Evolutionary conservation across 2,888 invertebrate species (phyloP), one percentile per base, ranked within the genome.

Genomic region (Schrankia costaestrigalis): DNA sequence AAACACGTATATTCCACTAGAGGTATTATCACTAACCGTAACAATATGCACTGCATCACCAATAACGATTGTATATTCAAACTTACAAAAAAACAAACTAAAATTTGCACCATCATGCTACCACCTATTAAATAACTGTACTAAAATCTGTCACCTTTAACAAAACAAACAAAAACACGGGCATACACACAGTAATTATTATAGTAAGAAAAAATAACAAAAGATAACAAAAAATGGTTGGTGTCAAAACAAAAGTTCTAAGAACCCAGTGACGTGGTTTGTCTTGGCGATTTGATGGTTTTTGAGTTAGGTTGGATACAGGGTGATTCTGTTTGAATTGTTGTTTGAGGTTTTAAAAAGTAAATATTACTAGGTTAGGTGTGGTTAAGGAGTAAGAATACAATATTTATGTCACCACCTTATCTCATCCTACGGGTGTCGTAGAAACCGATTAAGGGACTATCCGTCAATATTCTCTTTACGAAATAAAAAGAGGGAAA

Each of bases 181-280:
- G n/a, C 21, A 13, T 9, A 30, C 10, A 25, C 12, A 42, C 36
- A 52, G 56, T 65, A 62, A 72, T 75, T 70, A 78, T 77, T 63
- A 67, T 62, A 55, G 39, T 57, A 65, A 72, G 70, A 73, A 65
- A 66, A 53, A 63, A 36, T 46, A 56, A 56, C 51, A 62, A 58
- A 53, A 44, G 9, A 32, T 29, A 46, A 56, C 59, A 71, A 66
- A 68, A 55, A 46, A 37, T 43, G 60, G 58, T 59, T 62, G 41
- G 52, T 72, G 72, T 73, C 73, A 73, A 69, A 77, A 78, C 71
- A 73, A 65, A 64, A 64, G 65, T 79, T 78, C 78, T 68, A 24
- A 59, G 79, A 80, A 80, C 43, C n/a, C 47, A 48, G 42, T 35
- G 42, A 41, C 50, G 46, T 51, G 32, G 18, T 67, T 76, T 76